Base-by-base conservation (phyloP, 2,888 invertebrate genomes). In the Drosophila neonasuta region DNA sequence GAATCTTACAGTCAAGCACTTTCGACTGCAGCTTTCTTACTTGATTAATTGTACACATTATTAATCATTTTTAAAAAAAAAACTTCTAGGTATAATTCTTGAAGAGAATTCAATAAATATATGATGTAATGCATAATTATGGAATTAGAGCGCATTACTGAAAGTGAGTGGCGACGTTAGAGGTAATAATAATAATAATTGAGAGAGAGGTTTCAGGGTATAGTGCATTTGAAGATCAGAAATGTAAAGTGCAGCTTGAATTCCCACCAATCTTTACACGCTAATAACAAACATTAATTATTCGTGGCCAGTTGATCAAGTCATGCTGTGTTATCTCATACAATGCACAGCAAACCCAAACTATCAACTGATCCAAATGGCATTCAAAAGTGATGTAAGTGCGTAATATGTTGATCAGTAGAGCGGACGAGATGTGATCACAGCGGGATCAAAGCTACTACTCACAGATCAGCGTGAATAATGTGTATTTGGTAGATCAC, bases 391-490 rank as follows among this genome's bases (percentile, higher is more conserved):
- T 68, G 72, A 74, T 68, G 69, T 62, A 71, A 77, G 57, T 67
- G 49, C 24, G 60, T 62, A 60, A 65, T 56, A 65, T 48, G 62
- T 49, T 69, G 72, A 67, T 62, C 46, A 54, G 44, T 58, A 48
- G 62, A 77, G 52, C 58, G 50, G 44, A 58, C 29, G 34, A 60
- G n/a, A 39, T 32, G 9, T 17, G 59, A 48, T 56, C 71, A 36
- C 79, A 70, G 73, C 70, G 58, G 61, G 70, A 58, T 44, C n/a
- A 7, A 13, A 41, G 66, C 58, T 59, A 49, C 65, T 64, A 51
- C 51, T 48, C 48, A 24, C 45, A 39, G 46, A 54, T 39, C 61
- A 46, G 51, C 51, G 52, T 68, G 44, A 56, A 50, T 41, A 48
- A 61, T 20, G 20, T 58, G 34, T 34, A 34, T 44, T 55, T 45